Conservation (phyloP, 2,797 vertebrate species). For the Carapus acus region DNA sequence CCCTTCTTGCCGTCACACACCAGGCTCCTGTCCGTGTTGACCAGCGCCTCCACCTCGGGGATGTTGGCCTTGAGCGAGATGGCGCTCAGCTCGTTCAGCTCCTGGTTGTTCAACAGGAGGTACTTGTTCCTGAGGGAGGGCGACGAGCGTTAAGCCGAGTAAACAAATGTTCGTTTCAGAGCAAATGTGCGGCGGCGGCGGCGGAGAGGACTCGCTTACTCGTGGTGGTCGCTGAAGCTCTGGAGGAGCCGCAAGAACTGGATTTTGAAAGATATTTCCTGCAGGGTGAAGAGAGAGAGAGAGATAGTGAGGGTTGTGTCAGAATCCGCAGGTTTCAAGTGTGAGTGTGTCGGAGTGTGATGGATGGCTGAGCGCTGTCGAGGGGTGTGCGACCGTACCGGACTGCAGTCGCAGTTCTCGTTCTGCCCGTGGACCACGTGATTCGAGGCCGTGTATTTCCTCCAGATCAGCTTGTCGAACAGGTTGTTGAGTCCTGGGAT, state of each 20-base stretch:
- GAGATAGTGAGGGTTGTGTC: not conserved
- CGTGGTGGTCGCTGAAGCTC: conserved; percentile 98
- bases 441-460: conserved; percentile 85
- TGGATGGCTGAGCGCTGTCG: not conserved
- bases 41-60: conserved; percentile 94
- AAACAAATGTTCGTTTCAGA: not conserved
- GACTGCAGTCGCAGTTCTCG: conserved; percentile 98
- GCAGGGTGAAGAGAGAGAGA: conserved; percentile 17
- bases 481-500: conserved; percentile 98
- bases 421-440: conserved; percentile 94
- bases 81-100: conserved; percentile 93
- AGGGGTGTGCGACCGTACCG: too few relatives aligned
- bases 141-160: not conserved
- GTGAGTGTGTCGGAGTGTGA: not conserved
- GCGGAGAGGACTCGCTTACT: conserved; percentile 77
- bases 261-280: conserved; percentile 99
- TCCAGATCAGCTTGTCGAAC: conserved; percentile 99
- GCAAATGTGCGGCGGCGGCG: not conserved
- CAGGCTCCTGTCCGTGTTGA: conserved; percentile 95
- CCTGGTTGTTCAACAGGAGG: conserved; percentile 91
- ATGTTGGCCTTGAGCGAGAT: conserved; percentile 98
- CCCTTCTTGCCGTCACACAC: conserved; percentile 98
- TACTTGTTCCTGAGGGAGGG: conserved; percentile 89
- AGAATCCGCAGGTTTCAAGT: not conserved
- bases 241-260: conserved; percentile 96